These are phyloP conservation scores for Saccostrea cuccullata DNA, from an alignment of 1,140 invertebrate species.

Conservation along the genomic window DNA sequence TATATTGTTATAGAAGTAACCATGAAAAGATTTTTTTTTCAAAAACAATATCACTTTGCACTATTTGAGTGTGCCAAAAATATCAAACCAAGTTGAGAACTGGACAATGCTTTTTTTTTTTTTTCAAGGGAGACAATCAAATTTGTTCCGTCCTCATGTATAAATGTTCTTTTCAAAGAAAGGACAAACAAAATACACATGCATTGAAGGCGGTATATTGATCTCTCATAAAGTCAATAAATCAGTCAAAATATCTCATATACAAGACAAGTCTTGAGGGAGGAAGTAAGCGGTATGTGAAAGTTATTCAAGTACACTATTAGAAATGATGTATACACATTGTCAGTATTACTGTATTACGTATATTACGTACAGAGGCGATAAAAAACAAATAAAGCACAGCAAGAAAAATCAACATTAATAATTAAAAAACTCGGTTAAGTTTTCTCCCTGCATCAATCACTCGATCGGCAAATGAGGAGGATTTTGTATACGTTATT, in stretches of 20 bases:
- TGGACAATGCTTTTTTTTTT: no score
- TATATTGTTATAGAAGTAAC: no score
- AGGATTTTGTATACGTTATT: conserved; percentile 2
- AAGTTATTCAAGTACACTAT: neutral
- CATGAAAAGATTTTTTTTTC: no score
- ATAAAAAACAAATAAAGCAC: conserved; percentile 32
- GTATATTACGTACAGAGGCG: conserved; percentile 9
- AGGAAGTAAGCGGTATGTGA: neutral
- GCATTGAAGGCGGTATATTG: neutral
- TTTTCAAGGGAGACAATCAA: no score
- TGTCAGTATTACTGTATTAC: neutral
- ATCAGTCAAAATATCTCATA: conserved; percentile 16
- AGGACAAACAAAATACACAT: neutral
- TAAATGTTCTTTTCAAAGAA: neutral
- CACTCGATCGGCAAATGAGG: neutral
- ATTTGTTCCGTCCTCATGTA: neutral
- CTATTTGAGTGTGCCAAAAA: no score
- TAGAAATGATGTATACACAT: neutral
- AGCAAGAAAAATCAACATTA: conserved; percentile 22
- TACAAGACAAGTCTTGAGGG: neutral
- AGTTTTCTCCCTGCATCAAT: neutral
- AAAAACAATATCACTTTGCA: no score
- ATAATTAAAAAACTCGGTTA: conserved; percentile 32
- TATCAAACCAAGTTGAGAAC: no score
- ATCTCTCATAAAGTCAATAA: neutral